These are phyloP conservation scores for Coptodon rendalli DNA, from an alignment of 2,113 vertebrate genomes.

Conservation along the genomic window DNA sequence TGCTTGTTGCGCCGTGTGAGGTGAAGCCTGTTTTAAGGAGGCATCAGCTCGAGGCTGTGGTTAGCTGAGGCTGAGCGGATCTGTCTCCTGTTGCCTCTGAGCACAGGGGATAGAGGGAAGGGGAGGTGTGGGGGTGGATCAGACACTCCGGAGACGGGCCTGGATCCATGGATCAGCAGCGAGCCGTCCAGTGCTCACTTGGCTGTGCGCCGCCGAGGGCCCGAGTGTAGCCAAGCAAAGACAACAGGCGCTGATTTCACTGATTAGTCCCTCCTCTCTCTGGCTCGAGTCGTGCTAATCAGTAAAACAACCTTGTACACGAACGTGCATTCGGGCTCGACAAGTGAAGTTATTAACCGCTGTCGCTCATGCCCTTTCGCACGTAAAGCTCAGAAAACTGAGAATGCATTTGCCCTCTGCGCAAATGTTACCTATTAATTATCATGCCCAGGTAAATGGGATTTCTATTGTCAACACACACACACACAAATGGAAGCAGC, in stretches of 20 bases:
- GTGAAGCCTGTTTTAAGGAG: conserved; percentile 11
- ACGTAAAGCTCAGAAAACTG: background rate
- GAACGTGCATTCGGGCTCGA: background rate
- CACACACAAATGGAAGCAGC: background rate
- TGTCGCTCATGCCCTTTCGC: background rate
- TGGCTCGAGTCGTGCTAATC: conserved; percentile 32
- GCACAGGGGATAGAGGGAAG: background rate
- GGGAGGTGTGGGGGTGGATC: background rate
- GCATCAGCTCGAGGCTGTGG: background rate
- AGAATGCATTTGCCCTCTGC: background rate
- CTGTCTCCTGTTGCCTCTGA: conserved; percentile 5
- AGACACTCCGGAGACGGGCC: conserved; percentile 13
- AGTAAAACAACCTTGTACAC: conserved; percentile 42
- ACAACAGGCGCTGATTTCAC: conserved; percentile 42
- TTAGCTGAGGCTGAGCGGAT: conserved; percentile 19
- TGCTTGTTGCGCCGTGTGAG: background rate
- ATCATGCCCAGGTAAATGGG: background rate
- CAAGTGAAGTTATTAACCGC: conserved; percentile 23
- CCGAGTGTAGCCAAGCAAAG: conserved; percentile 39
- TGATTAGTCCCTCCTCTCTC: conserved; percentile 44
- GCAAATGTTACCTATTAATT: conserved; percentile 14
- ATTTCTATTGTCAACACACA: background rate
- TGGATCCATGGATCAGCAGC: conserved; percentile 10
- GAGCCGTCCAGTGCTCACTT: conserved; percentile 4
- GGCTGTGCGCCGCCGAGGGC: conserved; percentile 27